A percentile compares a stretch with the other conserved stretches of the same genome.
Evolutionary conservation across 1,140 invertebrate genomes (phyloP).

Genomic region (Ericerus pela): DNA sequence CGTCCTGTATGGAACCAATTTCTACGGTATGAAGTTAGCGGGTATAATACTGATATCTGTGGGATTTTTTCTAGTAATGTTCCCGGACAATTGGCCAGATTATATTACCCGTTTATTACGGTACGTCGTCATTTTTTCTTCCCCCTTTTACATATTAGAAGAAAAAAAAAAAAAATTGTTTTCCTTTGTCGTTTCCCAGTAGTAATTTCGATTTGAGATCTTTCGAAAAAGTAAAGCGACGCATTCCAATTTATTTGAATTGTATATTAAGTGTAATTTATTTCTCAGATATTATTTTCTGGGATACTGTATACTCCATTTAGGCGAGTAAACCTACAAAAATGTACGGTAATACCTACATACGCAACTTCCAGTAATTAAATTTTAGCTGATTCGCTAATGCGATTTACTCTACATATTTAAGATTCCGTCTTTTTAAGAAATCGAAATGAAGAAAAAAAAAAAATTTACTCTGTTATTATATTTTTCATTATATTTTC

Average conservation of each 20-base stretch:
- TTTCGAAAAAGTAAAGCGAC: no score
- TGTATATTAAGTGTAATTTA: no score
- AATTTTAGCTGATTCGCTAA: conserved; percentile 1
- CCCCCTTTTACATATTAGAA: no score
- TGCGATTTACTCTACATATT: background rate
- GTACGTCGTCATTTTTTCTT: conserved; percentile 42
- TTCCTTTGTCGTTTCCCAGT: no score
- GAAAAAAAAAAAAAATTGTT: no score
- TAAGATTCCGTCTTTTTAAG: background rate
- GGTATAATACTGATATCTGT: conserved; percentile 80
- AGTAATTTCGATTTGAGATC: no score
- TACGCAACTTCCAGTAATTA: background rate
- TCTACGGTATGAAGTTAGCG: conserved; percentile 85
- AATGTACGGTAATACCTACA: no score
- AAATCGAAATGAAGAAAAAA: conserved; percentile 3
- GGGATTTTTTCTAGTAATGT: conserved; percentile 84
- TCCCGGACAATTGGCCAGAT: conserved; percentile 89
- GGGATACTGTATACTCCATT: no score
- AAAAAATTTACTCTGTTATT: conserved; percentile 12
- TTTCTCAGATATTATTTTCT: no score
- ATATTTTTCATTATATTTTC: conserved; percentile 15
- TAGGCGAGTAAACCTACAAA: no score
- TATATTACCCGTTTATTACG: conserved; percentile 75
- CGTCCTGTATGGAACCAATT: conserved; percentile 64
- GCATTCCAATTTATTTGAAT: no score